Base-by-base conservation (phyloP, 2,888 invertebrate species). In the Epirrita christyi region DNA sequence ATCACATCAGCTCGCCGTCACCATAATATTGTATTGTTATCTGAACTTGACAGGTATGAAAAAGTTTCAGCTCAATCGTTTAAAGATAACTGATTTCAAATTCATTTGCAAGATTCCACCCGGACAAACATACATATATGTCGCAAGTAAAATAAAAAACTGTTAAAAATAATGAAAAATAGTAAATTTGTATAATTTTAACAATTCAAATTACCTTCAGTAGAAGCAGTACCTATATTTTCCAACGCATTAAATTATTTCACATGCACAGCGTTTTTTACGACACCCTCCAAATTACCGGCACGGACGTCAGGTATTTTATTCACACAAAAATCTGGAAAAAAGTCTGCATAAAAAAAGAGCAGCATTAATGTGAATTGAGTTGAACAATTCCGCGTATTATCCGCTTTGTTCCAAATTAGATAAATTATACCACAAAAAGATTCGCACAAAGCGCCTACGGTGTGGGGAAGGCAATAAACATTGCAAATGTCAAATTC, bases 361-460 rank as follows among this genome's bases (percentile, higher is more conserved):
- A 67, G 60, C 63, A 58, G 67, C 58, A 55, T 66, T 65, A 65
- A 67, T 66, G 61, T 67, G 74, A 76, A 73, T 71, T 68, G 76
- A 73, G 68, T 65, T 73, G 76, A 75, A 75, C 69, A 78, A 76
- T 76, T 73, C 69, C 71, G 67, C 75, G 69, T 66, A 75, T 76
- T 81, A 84, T 81, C 79, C 75, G 73, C 83, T 83, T 86, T 86
- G 85, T 87, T 81, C 83, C 78, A 81, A 86, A 87, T 87, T 84
- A 85, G 83, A 86, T 86, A 86, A 86, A 86, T 88, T 88, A 85
- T 80, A 78, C 81, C 80, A 81, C 81, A 82, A 83, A 87, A 85
- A 85, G 80, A 79, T 78, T 78, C 74, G 64, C 73, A 83, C 82
- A 85, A 86, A 83, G 76, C 80, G 73, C 73, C 75, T 77, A 61